phyloP scores from a whole-genome alignment of 1,140 invertebrate genomes.

The Neodiprion virginianus region DNA sequence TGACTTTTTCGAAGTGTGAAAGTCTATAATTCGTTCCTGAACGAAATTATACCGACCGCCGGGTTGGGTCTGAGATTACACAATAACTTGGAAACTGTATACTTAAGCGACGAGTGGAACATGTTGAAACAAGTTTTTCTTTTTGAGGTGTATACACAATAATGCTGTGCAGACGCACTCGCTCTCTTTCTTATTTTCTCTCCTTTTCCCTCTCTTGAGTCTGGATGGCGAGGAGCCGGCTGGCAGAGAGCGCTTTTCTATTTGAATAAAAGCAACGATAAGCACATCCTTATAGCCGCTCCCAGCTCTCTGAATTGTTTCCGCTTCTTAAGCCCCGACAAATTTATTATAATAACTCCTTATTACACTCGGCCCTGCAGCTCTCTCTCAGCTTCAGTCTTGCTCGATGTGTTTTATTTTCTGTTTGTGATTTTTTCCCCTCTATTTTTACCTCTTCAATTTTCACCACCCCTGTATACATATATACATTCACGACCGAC shows the following conservation, averaged over 20 bases:
- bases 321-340: conserved; percentile 62
- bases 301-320: conserved; percentile 60
- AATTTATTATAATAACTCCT: conserved; percentile 62
- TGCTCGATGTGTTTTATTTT: conserved; percentile 25
- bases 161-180: too few species aligned
- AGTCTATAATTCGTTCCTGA: too few species aligned
- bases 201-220: too few species aligned
- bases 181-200: too few species aligned
- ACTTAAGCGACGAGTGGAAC: too few species aligned
- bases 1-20: too few species aligned
- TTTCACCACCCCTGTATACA: conserved; percentile 36
- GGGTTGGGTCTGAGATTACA: too few species aligned
- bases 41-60: too few species aligned
- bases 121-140: too few species aligned
- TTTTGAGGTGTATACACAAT: too few species aligned
- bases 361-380: conserved; percentile 47
- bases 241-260: conserved; percentile 40
- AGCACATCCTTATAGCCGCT: conserved; percentile 61
- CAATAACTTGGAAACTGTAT: too few species aligned
- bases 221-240: neutral
- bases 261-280: conserved; percentile 63
- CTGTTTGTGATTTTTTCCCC: conserved; percentile 25
- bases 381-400: conserved; percentile 31
- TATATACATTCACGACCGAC: too few species aligned
- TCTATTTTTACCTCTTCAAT: conserved; percentile 49